Evolutionary conservation across 2,113 vertebrate genomes (phyloP), one percentile per base, ranked within the genome.

Genomic region (Apus apus): DNA sequence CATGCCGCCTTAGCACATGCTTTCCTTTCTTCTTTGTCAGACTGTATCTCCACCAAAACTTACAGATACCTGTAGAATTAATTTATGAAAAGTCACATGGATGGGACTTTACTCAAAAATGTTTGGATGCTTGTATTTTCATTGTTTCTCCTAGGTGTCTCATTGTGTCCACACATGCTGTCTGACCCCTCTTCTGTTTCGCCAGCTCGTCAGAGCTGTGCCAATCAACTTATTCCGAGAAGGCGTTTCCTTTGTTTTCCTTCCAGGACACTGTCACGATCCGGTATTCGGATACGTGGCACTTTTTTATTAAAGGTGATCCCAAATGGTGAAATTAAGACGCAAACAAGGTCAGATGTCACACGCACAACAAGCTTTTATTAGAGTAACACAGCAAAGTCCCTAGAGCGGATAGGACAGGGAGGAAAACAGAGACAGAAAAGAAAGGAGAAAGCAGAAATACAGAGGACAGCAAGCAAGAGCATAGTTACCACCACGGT

Each of bases 131-230:
- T 78, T 2, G 13, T 36, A 45, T 74, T 81, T 73, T 53, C 10
- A 23, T 58, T 73, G 32, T 16, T 85, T 54, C 20, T 80, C 5
- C 32, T 58, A 53, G 30, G 14, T 64, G 20, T 54, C 43, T 72
- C 15, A 56, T 70, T 13, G 25, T 5, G 4, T 76, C n/a, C 17
- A 9, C 2, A 2, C 0, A 13, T 32, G 0, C 36, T 32, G 25
- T 56, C 30, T 66, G 34, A 29, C 3, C 5, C 3, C 23, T 73
- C 27, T 34, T 82, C 13, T 1, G 5, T 81, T 85, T 80, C 43
- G 58, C 27, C 32, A 70, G 26, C 23, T 89, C 54, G 38, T 64
- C 48, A 32, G 64, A 30, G 30, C 36, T 76, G 53, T 64, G 26
- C 43, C 71, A 80, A 92, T 58, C 57, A 72, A 3, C 26, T 76